Evolutionary conservation across 2,888 invertebrate species (phyloP).

Genomic region (Tryphoninae sp.): DNA sequence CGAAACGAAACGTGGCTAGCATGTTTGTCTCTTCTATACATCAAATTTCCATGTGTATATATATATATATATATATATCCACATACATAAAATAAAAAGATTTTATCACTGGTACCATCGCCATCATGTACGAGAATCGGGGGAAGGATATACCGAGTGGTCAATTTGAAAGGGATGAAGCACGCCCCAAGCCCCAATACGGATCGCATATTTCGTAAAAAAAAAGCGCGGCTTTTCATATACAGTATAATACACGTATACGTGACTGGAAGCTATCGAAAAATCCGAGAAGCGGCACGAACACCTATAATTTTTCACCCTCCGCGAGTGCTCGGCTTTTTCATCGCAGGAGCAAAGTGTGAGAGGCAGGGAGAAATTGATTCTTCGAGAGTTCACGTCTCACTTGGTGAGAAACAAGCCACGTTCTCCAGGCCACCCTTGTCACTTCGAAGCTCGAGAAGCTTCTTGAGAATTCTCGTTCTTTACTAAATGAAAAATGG

Average conservation of each 20-base stretch:
- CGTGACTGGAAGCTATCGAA: conserved; percentile 40
- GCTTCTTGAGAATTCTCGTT: conserved; percentile 20
- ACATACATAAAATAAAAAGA: not conserved
- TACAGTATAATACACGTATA: conserved; percentile 13
- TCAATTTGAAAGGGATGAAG: not conserved
- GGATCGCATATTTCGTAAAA: conserved; percentile 5
- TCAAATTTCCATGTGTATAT: not conserved
- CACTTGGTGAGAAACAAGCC: conserved; percentile 39
- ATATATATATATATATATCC: not conserved
- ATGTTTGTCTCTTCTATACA: conserved; percentile 16
- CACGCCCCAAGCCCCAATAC: too few species aligned
- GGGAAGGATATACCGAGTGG: not conserved
- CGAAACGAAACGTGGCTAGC: conserved; percentile 27
- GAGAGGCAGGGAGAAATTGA: conserved; percentile 37
- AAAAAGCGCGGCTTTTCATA: conserved; percentile 3
- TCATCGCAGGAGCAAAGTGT: conserved; percentile 17
- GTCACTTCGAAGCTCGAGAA: not conserved
- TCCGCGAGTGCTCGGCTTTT: not conserved
- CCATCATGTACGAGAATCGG: not conserved
- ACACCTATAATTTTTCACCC: conserved; percentile 48
- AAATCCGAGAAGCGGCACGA: conserved; percentile 38
- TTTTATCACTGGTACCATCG: not conserved
- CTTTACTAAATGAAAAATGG: not conserved
- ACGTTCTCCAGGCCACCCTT: conserved; percentile 23
- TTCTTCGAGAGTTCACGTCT: conserved; percentile 46